Evolutionary conservation across 2,888 invertebrate species (phyloP).

Genomic region (Aspidiotus destructor): DNA sequence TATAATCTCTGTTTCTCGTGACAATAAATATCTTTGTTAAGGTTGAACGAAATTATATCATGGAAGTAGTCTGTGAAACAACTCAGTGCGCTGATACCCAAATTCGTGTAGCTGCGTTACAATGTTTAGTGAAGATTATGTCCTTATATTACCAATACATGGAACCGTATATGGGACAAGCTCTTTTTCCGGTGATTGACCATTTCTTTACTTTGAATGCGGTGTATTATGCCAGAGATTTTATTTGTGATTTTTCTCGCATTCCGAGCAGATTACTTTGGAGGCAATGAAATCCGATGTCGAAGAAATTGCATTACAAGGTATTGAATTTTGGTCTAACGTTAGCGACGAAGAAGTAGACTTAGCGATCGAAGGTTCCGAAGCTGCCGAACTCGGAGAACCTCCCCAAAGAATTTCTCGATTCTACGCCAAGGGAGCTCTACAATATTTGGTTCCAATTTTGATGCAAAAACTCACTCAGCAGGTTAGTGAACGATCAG

Average conservation of each 20-base stretch:
- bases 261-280: conserved; percentile 64
- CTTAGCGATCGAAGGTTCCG: conserved; percentile 83
- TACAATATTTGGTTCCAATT: conserved; percentile 88
- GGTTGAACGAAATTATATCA: conserved; percentile 94
- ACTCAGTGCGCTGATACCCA: conserved; percentile 87
- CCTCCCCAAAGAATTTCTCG: conserved; percentile 87
- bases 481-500: conserved; percentile 49
- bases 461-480: conserved; percentile 88
- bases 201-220: background rate
- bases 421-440: conserved; percentile 96
- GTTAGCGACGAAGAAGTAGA: conserved; percentile 99
- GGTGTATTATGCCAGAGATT: background rate
- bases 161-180: conserved; percentile 98
- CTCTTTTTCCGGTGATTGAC: conserved; percentile 72
- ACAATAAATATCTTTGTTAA: conserved; percentile 39
- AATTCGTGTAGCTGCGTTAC: conserved; percentile 91
- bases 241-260: background rate
- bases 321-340: conserved; percentile 99
- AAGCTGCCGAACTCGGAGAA: conserved; percentile 86
- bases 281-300: conserved; percentile 97
- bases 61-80: conserved; percentile 99
- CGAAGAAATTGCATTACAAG: conserved; percentile 93
- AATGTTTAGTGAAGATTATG: conserved; percentile 97
- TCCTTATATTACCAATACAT: conserved; percentile 97
- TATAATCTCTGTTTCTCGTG: background rate